These are phyloP conservation scores for Elysia chlorotica DNA, from an alignment of 1,140 invertebrate genomes.

Conservation along the genomic window DNA sequence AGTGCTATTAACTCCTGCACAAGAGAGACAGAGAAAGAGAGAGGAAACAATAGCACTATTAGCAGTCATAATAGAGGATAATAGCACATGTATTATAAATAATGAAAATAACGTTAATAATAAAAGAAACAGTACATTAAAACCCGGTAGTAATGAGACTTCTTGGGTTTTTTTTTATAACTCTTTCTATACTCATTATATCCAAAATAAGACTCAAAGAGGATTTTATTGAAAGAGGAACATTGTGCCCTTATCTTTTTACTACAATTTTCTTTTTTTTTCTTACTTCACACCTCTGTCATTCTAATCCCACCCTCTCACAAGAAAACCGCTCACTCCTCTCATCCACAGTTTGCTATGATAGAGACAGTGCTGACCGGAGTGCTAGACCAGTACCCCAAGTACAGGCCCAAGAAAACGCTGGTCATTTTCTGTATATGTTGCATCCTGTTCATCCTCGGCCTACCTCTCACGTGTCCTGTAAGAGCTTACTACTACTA, in stretches of 20 bases:
- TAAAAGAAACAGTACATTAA: neutral
- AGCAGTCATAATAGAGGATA: no score
- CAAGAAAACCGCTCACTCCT: neutral
- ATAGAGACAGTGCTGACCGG: conserved; percentile 78
- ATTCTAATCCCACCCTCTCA: no score
- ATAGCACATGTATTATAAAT: conserved; percentile 1
- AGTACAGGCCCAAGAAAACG: conserved; percentile 63
- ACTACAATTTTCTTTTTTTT: no score
- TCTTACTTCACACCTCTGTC: no score
- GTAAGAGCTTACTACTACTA: conserved; percentile 30
- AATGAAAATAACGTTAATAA: neutral
- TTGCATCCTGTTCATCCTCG: conserved; percentile 69
- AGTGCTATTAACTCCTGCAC: no score
- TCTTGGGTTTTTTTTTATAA: no score
- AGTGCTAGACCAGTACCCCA: conserved; percentile 73
- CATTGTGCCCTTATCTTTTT: no score
- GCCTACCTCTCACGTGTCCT: conserved; percentile 69
- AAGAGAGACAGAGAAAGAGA: no score
- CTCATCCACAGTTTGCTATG: conserved; percentile 74
- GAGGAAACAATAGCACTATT: no score
- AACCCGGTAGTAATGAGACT: neutral
- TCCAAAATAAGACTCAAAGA: no score
- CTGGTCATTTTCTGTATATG: conserved; percentile 70
- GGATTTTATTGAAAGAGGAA: no score
- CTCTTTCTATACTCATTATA: no score